Evolutionary conservation across 2,113 vertebrate species (phyloP), one percentile per base, ranked within the genome.

Genomic region (Archilochus colubris): DNA sequence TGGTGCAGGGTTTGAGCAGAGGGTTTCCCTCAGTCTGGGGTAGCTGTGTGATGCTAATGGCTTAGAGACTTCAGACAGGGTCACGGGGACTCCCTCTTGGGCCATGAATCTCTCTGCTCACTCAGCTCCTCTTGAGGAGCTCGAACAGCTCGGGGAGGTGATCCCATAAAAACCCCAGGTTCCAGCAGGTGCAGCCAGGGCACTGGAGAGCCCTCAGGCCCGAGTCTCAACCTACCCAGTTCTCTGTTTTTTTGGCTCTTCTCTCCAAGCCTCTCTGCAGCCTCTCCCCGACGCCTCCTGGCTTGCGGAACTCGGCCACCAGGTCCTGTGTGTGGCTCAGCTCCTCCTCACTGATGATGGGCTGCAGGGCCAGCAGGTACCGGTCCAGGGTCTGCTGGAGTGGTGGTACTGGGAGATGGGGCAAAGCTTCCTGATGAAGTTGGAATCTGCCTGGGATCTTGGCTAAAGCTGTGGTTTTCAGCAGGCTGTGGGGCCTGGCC

Each of bases 181-280:
- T 5, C 55, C 44, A 68, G 67, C 14, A 30, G 78, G 31, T 43
- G 20, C 73, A 46, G 38, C 38, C 79, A 66, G 64, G 46, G 59
- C 46, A 24, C 2, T 5, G 53, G 63, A 67, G 23, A 64, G 33
- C 51, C 30, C 40, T 25, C 36, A 63, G 25, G 36, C 43, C 57
- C 38, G 33, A 57, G 51, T 43, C 33, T 23, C 3, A 1, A 96
- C 98, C 95, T 97, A 99, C 99, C 99, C 99, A 99, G 97, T 99
- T 99, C 62, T 99, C 98, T 0, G 90, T 96, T 68, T 98, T 98
- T 75, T 19, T 89, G 27, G 98, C 99, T 90, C 99, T 98, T 73
- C 97, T 98, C 82, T 99, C 98, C 96, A 99, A 97, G 31, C 98
- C 96, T 57, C 97, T 98, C 98, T 99, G 99, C 54, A 99, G 98